Evolutionary conservation across 2,797 vertebrate species (phyloP).

Genomic region (Poeciliopsis presidionis): DNA sequence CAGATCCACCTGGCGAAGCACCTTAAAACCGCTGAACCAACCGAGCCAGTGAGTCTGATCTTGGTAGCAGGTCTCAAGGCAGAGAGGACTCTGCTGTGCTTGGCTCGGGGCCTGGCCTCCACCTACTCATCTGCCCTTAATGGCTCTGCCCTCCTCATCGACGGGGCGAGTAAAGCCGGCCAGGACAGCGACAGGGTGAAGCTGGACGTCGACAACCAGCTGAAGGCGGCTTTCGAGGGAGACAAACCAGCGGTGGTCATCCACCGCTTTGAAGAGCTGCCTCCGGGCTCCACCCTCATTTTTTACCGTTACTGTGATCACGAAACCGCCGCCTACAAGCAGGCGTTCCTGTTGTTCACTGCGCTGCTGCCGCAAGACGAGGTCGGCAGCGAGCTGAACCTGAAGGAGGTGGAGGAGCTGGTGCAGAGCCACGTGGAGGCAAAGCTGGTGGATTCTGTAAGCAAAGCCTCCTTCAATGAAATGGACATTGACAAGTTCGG

Average conservation of each 20-base stretch:
- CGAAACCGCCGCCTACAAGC: constrained; percentile 88
- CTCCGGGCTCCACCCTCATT: constrained; percentile 89
- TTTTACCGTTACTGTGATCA: constrained; percentile 98
- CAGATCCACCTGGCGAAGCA: constrained; percentile 86
- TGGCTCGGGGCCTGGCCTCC: constrained; percentile 80
- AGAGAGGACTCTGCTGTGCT: constrained; percentile 84
- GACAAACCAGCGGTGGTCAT: constrained; percentile 83
- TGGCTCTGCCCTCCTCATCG: constrained; percentile 75
- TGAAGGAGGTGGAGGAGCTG: constrained; percentile 85
- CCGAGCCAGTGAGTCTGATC: constrained; percentile 88
- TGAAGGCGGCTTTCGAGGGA: constrained; percentile 82
- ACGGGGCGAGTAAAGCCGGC: constrained; percentile 72
- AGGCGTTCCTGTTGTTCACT: constrained; percentile 87
- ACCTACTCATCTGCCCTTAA: constrained; percentile 80
- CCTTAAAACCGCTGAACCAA: constrained; percentile 78
- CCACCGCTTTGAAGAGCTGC: constrained; percentile 88
- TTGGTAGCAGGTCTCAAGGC: constrained; percentile 81
- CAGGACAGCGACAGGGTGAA: constrained; percentile 85
- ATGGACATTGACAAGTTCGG: constrained; percentile 90
- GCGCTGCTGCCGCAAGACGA: constrained; percentile 85
- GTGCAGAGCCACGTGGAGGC: constrained; percentile 85
- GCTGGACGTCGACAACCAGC: constrained; percentile 81
- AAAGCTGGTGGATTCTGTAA: constrained; percentile 74
- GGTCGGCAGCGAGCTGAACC: constrained; percentile 53
- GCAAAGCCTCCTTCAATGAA: constrained; percentile 65